Percentiles rank a stretch among this genome's conserved stretches.
These are phyloP conservation scores for Eupithecia tripunctaria DNA, from an alignment of 2,888 invertebrate species.

Conservation along the genomic window DNA sequence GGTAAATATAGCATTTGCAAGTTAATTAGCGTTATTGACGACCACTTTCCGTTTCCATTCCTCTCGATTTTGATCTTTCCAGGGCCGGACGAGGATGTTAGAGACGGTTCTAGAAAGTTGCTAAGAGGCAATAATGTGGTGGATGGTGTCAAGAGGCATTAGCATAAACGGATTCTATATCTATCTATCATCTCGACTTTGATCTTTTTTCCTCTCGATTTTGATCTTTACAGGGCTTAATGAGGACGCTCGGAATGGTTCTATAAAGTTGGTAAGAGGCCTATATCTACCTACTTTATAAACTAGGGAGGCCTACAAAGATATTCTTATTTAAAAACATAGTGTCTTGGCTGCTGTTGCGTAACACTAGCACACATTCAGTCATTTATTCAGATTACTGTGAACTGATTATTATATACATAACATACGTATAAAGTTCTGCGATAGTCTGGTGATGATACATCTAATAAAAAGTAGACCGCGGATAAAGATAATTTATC, in stretches of 20 bases:
- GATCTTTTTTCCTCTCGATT: conserved; percentile 30
- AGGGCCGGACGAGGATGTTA: conserved; percentile 28
- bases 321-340: not conserved
- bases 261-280: not conserved
- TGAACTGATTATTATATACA: not conserved
- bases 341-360: not conserved
- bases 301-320: not conserved
- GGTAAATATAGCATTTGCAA: conserved; percentile 63
- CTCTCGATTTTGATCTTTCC: conserved; percentile 53
- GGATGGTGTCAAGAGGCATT: not conserved
- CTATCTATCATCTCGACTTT: too few relatives aligned
- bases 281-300: not conserved
- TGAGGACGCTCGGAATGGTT: too few relatives aligned
- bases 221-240: too few relatives aligned
- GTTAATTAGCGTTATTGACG: conserved; percentile 66
- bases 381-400: not conserved
- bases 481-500: too few relatives aligned
- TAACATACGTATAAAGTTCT: too few relatives aligned
- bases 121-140: not conserved
- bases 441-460: too few relatives aligned
- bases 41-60: conserved; percentile 66
- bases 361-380: not conserved
- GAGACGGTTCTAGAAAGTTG: conserved; percentile 19
- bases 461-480: too few relatives aligned
- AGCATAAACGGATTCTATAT: not conserved